A percentile compares a stretch with the other conserved stretches of the same genome.
Conservation (phyloP, 2,888 invertebrate genomes). For the Melanostoma mellinum region DNA sequence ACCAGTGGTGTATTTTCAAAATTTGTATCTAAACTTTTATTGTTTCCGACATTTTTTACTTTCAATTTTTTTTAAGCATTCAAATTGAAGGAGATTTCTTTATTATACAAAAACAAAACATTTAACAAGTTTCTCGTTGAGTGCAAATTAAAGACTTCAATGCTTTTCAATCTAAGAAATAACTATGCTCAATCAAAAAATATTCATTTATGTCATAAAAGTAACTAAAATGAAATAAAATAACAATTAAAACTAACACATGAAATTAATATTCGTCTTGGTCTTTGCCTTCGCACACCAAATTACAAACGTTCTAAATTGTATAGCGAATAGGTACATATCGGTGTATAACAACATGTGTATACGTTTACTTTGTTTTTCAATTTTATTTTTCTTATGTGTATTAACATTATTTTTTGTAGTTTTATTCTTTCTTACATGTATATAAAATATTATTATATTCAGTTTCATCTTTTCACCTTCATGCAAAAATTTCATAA, state of each 20-base stretch:
- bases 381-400: slow-evolving; percentile 33
- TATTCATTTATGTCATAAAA: slow-evolving; percentile 42
- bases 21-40: slow-evolving; percentile 82
- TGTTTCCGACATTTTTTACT: slow-evolving; percentile 76
- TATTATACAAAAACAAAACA: slow-evolving; percentile 56
- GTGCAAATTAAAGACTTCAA: slow-evolving; percentile 47
- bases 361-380: slow-evolving; percentile 53
- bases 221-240: slow-evolving; percentile 20
- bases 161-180: slow-evolving; percentile 28
- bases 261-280: slow-evolving; percentile 43
- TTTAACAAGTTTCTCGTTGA: slow-evolving; percentile 41
- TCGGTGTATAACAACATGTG: slow-evolving; percentile 71
- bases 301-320: slow-evolving; percentile 68
- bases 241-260: slow-evolving; percentile 8
- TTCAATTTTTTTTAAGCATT: slow-evolving; percentile 52
- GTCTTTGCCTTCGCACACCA: slow-evolving; percentile 64
- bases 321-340: slow-evolving; percentile 73
- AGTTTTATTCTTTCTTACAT: slow-evolving; percentile 52
- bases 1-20: slow-evolving; percentile 77
- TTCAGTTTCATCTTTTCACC: slow-evolving; percentile 68
- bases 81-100: slow-evolving; percentile 58
- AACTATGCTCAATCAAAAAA: slow-evolving; percentile 53
- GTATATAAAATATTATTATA: slow-evolving; percentile 73
- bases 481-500: slow-evolving; percentile 71
- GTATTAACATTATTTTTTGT: slow-evolving; percentile 43